phyloP scores from a whole-genome alignment of 1,140 invertebrate genomes.

The Drosophila triauraria region DNA sequence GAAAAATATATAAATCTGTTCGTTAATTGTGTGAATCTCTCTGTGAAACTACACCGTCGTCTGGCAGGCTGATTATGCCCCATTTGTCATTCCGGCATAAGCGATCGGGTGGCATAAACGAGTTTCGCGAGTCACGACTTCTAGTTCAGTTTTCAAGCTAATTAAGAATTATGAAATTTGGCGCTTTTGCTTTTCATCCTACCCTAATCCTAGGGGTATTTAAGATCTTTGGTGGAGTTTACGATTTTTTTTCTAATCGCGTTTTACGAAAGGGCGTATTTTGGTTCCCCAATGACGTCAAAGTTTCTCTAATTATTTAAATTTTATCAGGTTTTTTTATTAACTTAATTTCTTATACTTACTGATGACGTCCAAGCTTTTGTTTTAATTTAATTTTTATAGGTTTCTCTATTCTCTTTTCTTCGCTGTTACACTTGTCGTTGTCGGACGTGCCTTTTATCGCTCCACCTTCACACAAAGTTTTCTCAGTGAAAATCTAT shows the following conservation, averaged over 20 bases:
- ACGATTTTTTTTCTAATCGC: not conserved
- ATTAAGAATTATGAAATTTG: constrained; percentile 62
- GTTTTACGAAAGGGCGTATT: not conserved
- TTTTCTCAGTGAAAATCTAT: too few relatives aligned
- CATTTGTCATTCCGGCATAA: constrained; percentile 58
- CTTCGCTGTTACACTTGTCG: too few relatives aligned
- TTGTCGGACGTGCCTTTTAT: too few relatives aligned
- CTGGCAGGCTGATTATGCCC: constrained; percentile 59
- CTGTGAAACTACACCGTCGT: constrained; percentile 40
- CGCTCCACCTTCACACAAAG: too few relatives aligned
- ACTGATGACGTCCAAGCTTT: not conserved
- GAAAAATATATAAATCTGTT: constrained; percentile 53
- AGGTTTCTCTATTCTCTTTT: too few relatives aligned
- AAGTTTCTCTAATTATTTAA: not conserved
- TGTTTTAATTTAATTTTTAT: not conserved
- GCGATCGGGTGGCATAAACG: constrained; percentile 39
- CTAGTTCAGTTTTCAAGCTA: constrained; percentile 57
- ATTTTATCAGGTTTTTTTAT: not conserved
- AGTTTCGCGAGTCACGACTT: constrained; percentile 54
- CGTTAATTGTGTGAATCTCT: constrained; percentile 60
- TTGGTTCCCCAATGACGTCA: not conserved
- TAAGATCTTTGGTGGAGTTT: not conserved
- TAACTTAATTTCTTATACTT: not conserved
- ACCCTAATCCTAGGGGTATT: constrained; percentile 30
- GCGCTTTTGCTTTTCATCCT: constrained; percentile 49